Evolutionary conservation across 2,888 invertebrate genomes (phyloP), one percentile per base, ranked within the genome.

Genomic region (Nymphalis polychloros): DNA sequence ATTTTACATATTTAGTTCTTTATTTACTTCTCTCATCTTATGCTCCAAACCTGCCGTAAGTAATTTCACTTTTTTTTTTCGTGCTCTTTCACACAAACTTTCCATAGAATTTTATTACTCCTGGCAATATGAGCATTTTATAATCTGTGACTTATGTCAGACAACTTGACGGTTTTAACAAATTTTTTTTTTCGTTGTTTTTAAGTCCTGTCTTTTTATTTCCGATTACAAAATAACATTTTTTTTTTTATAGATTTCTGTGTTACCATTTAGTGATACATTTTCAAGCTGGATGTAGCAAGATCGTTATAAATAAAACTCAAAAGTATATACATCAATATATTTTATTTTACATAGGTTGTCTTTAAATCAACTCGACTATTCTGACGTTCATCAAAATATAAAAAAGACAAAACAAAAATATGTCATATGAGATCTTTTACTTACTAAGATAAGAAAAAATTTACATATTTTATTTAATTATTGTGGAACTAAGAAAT

Each of bases 341-440:
- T 92, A 90, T 90, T 92, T 91, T 92, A 92, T 90, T 92, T 92
- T 92, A 92, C 92, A 92, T 89, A 90, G 89, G 90, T 92, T 92
- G 92, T 92, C 92, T 92, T 92, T 91, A 91, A 91, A 90, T 91
- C 92, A 90, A 92, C 90, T 91, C 90, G 88, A 90, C 90, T 90
- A 87, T 86, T 88, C 88, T 87, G 87, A 88, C 88, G 89, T 90
- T 92, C 88, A 86, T 92, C 92, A 91, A 92, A 92, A 91, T 92
- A 91, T 92, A 92, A 92, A 92, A 92, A 91, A 91, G 90, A 91
- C 90, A 90, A 91, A 92, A 92, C 89, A 88, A 92, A 92, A 90
- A 90, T 91, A 90, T 92, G 91, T 90, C 87, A 85, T 87, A 92
- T 92, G 92, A 92, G 92, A 92, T 92, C 92, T 92, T 92, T 92